Conservation (phyloP, 2,888 invertebrate genomes). For the Pyrgus malvae region DNA sequence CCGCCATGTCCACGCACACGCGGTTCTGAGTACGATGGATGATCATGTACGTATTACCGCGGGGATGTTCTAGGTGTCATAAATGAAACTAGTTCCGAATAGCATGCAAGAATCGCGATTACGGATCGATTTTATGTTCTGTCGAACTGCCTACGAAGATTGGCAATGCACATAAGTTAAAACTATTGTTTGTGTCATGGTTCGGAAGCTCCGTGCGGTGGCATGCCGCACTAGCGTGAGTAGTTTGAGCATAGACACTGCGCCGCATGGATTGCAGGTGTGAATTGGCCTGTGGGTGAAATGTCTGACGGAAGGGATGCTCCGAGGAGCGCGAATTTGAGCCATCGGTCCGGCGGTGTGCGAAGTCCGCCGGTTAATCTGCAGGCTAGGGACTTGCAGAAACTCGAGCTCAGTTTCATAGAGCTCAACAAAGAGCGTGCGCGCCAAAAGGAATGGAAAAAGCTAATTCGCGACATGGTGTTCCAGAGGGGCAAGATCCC, state of each 20-base stretch:
- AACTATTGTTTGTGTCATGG: conserved; percentile 66
- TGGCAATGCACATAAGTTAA: conserved; percentile 66
- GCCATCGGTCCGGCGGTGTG: conserved; percentile 48
- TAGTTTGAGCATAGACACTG: conserved; percentile 54
- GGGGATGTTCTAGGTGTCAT: conserved; percentile 38
- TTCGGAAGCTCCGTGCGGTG: conserved; percentile 65
- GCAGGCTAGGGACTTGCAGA: conserved; percentile 66
- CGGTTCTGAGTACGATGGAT: conserved; percentile 61
- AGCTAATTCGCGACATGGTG: conserved; percentile 81
- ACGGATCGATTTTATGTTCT: conserved; percentile 66
- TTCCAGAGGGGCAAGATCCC: conserved; percentile 96
- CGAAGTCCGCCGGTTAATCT: conserved; percentile 61
- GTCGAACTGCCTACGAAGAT: conserved; percentile 60
- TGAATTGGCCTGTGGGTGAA: conserved; percentile 33
- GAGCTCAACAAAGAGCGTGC: conserved; percentile 79
- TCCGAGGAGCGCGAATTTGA: conserved; percentile 57
- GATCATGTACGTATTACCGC: conserved; percentile 70
- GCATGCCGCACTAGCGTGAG: conserved; percentile 62
- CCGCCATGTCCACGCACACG: conserved; percentile 57
- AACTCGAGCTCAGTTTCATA: conserved; percentile 74
- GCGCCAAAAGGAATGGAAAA: conserved; percentile 79
- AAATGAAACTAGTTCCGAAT: conserved; percentile 51
- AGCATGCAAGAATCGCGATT: conserved; percentile 57
- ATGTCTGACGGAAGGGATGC: conserved; percentile 58
- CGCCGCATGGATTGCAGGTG: conserved; percentile 52